A percentile compares a stretch with the other conserved stretches of the same genome.
Evolutionary conservation across 1,140 invertebrate genomes (phyloP).

Genomic region (Probaryconus sp.): DNA sequence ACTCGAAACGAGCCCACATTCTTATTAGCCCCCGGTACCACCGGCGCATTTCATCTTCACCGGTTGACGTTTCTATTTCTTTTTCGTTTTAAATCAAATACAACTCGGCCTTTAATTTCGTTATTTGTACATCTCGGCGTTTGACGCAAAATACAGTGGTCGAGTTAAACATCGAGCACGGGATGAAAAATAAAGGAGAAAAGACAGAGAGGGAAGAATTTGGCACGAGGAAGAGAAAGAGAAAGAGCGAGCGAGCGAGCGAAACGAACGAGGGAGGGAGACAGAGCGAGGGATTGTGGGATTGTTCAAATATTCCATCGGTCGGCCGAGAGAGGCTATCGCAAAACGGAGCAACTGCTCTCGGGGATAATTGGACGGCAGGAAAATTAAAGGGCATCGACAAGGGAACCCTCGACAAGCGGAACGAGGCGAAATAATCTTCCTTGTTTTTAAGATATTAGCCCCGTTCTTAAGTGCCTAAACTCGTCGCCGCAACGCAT

Average conservation of each 20-base stretch:
- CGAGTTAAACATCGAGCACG: not conserved
- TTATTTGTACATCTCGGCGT: constrained; percentile 38
- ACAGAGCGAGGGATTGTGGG: constrained; percentile 12
- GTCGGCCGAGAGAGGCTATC: constrained; percentile 53
- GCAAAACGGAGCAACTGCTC: constrained; percentile 61
- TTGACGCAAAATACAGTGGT: constrained; percentile 35
- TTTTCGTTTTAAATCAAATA: constrained; percentile 50
- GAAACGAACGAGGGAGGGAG: constrained; percentile 6
- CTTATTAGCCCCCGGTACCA: constrained; percentile 47
- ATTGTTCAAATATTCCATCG: constrained; percentile 68
- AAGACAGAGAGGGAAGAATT: too few species aligned
- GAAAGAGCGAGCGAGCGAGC: constrained; percentile 6
- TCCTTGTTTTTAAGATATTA: constrained; percentile 69
- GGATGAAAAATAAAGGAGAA: constrained; percentile 15
- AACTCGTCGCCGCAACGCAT: constrained; percentile 43
- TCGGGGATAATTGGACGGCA: constrained; percentile 68
- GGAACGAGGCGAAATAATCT: constrained; percentile 66
- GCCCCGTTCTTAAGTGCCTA: constrained; percentile 55
- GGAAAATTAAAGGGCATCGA: constrained; percentile 69
- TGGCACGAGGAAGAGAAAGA: too few species aligned
- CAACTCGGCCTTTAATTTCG: constrained; percentile 50
- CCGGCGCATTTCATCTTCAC: constrained; percentile 36
- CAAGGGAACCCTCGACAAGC: constrained; percentile 53
- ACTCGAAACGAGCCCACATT: constrained; percentile 40
- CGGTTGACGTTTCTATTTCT: constrained; percentile 54